Conservation (phyloP, 1,140 invertebrate species). For the Marisa cornuarietis region DNA sequence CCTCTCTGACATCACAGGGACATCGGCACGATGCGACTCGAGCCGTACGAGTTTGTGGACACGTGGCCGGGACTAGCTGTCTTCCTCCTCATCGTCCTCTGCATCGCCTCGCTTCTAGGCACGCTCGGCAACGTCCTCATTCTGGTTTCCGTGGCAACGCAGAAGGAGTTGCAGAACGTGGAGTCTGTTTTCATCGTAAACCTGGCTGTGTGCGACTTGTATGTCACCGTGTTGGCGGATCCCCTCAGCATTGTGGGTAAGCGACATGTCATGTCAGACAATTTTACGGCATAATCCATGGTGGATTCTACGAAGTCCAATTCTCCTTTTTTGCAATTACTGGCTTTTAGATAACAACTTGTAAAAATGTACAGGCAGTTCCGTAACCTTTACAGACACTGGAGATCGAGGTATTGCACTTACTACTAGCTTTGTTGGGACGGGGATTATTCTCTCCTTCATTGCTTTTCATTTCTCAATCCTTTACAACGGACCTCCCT, state of each 20-base stretch:
- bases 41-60: slow-evolving; percentile 20
- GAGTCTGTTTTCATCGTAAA: slow-evolving; percentile 46
- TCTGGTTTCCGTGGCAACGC: slow-evolving; percentile 29
- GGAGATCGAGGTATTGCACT: too few relatives aligned
- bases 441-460: too few relatives aligned
- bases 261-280: background rate
- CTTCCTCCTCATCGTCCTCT: slow-evolving; percentile 29
- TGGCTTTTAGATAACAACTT: too few relatives aligned
- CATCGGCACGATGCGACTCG: background rate
- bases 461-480: too few relatives aligned
- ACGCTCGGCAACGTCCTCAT: slow-evolving; percentile 42
- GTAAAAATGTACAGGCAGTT: too few relatives aligned
- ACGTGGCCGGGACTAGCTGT: slow-evolving; percentile 30
- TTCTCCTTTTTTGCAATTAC: too few relatives aligned
- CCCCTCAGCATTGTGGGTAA: slow-evolving; percentile 43
- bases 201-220: slow-evolving; percentile 41
- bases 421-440: too few relatives aligned
- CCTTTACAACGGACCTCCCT: too few relatives aligned
- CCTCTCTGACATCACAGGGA: background rate
- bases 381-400: too few relatives aligned
- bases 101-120: slow-evolving; percentile 27
- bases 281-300: too few relatives aligned
- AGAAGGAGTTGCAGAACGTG: slow-evolving; percentile 22
- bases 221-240: slow-evolving; percentile 34
- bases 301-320: too few relatives aligned